Base-by-base conservation (phyloP, 2,113 vertebrate species). In the Scomber colias region DNA sequence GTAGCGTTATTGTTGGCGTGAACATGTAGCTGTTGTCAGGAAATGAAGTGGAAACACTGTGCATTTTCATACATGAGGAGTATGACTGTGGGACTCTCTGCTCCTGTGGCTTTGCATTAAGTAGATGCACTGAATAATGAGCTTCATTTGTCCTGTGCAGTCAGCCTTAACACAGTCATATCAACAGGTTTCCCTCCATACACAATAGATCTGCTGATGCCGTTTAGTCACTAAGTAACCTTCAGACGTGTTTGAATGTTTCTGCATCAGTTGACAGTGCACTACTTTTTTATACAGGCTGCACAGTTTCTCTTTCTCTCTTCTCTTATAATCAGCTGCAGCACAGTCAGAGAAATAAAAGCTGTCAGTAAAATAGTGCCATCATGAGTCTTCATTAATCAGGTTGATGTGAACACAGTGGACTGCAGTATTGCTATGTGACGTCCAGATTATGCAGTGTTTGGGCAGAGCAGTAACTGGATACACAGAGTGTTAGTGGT, bases 401-500 rank as follows among this genome's bases (percentile, higher is more conserved):
- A 31, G 24, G n/a, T 14, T 59, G 55, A 44, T 57, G 49, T 74
- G 64, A 27, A 10, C 40, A 71, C 57, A 19, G 19, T 45, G 27
- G 61, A 46, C 45, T 68, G 11, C 48, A 77, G 78, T 19, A 44
- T 40, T 10, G 35, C 35, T 40, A 40, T 40, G 35, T 40, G 35
- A 40, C 9, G 35, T 75, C 77, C 81, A 87, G 87, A 74, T 71
- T 83, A 75, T 80, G 83, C 85, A 86, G 84, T 87, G 55, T 92
- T 92, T 77, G 74, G 73, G 91, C 83, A 35, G 80, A 4, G 1
- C 63, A 11, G 89, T 89, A 89, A 94, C 89, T 90, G 84, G 91
- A 94, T 92, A 89, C 89, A 82, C 50, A 17, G 21, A 68, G 71
- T 89, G 87, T 91, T 86, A 64, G 85, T 80, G 84, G 87, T 91